Percentiles rank a stretch among this genome's conserved stretches.
phyloP scores from a whole-genome alignment of 2,888 invertebrate genomes.

The Colletes collaris region DNA sequence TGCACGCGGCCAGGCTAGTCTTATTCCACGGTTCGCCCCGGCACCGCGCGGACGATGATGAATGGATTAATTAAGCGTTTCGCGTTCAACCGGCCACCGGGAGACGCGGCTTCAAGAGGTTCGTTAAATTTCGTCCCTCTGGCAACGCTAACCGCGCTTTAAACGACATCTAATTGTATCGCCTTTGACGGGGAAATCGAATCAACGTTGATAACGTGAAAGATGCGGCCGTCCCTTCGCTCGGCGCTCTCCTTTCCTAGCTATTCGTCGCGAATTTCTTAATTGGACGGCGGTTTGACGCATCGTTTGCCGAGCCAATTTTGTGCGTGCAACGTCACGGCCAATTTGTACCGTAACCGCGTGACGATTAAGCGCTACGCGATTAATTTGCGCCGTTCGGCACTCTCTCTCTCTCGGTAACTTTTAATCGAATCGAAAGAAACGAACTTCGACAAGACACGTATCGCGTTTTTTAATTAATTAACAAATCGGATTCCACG shows the following conservation, averaged over 20 bases:
- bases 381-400: neutral
- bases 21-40: constrained; percentile 62
- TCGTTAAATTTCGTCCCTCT: constrained; percentile 37
- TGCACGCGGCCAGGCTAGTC: constrained; percentile 45
- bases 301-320: neutral
- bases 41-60: constrained; percentile 59
- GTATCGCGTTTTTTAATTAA: too few relatives aligned
- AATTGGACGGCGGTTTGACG: constrained; percentile 8
- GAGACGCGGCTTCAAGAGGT: constrained; percentile 34
- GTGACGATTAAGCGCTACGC: neutral
- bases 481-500: too few relatives aligned
- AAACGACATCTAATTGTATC: constrained; percentile 43
- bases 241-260: neutral
- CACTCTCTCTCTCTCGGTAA: too few relatives aligned
- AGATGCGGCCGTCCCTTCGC: neutral
- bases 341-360: too few relatives aligned
- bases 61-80: constrained; percentile 71
- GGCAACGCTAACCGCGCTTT: constrained; percentile 23
- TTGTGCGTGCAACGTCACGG: too few relatives aligned
- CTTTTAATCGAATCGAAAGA: too few relatives aligned
- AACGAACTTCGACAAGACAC: too few relatives aligned
- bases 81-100: constrained; percentile 43
- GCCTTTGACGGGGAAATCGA: constrained; percentile 47
- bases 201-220: constrained; percentile 34
- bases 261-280: constrained; percentile 12